Evolutionary conservation across 2,113 vertebrate species (phyloP), one percentile per base, ranked within the genome.

Genomic region (Isichthys henryi): DNA sequence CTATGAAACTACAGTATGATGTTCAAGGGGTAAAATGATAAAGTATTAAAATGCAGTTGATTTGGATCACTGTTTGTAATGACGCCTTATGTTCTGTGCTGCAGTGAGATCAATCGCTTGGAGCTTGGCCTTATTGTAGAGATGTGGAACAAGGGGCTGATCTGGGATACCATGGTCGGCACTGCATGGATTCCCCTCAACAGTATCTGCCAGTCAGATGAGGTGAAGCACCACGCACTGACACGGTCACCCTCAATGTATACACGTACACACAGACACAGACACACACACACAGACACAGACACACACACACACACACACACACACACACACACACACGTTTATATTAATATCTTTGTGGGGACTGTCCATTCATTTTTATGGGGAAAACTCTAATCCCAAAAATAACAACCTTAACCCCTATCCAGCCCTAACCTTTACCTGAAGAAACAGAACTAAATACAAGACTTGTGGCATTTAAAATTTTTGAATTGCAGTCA

Each of bases 121-220:
- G 97, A 99, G 91, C 95, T 98, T 10, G 97, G 98, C 83, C 95
- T 99, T 84, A 97, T 98, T 90, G 97, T 99, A 94, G 98, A 99
- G 92, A 95, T 99, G 35, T 99, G 98, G 98, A 99, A 98, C 93
- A 99, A 99, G 95, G 98, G 98, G 43, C 93, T 99, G 91, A 99
- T 99, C 92, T 99, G 98, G 98, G 98, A 99, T 94, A 99, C 98
- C 0, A 95, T 99, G 96, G 96, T 99, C 77, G 98, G 98, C 45
- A 99, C 97, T 0, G 95, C 97, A 2, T 98, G 98, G 96, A 98
- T 99, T 82, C 97, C 97, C 1, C 94, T 99, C 91, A 95, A 97
- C 92, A 94, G 95, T 86, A 95, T 99, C 92, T 96, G 92, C 45
- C 98, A 99, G 89, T 98, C 97, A 5, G 97, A 99, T 86, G 96